phyloP scores from a whole-genome alignment of 2,113 vertebrate species.

The Daubentonia madagascariensis region DNA sequence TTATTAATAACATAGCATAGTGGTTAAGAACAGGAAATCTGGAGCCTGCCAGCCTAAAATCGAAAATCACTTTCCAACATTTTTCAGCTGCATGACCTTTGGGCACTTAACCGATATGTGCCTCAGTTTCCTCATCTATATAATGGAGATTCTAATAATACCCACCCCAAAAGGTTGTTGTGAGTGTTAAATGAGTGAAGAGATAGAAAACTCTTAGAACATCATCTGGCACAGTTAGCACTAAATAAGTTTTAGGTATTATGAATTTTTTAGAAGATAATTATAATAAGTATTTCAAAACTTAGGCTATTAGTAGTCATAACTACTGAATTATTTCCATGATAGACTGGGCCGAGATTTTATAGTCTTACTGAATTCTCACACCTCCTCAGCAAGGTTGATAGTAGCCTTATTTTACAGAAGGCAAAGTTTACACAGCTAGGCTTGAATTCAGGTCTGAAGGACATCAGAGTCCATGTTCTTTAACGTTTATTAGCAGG shows the following conservation, averaged over 20 bases:
- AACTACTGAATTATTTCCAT: background rate
- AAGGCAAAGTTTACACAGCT: background rate
- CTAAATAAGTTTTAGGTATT: background rate
- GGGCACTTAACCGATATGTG: background rate
- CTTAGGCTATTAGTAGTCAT: background rate
- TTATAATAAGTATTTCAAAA: constrained; percentile 33
- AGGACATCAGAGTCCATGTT: background rate
- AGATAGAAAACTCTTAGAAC: background rate
- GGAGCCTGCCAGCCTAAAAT: background rate
- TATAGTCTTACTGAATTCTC: background rate
- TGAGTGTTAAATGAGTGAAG: constrained; percentile 30
- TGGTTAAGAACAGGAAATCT: background rate
- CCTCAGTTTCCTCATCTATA: background rate
- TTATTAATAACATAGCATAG: background rate
- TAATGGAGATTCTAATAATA: background rate
- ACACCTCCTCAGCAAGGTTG: background rate
- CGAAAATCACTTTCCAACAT: background rate
- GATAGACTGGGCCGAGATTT: background rate
- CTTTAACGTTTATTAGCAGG: background rate
- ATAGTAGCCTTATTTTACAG: background rate
- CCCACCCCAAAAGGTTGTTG: background rate
- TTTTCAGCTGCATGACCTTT: background rate
- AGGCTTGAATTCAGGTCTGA: background rate
- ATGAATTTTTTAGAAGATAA: constrained; percentile 28
- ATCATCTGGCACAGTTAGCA: background rate